phyloP scores from a whole-genome alignment of 2,797 vertebrate genomes.

The Scomberomorus guttatus region DNA sequence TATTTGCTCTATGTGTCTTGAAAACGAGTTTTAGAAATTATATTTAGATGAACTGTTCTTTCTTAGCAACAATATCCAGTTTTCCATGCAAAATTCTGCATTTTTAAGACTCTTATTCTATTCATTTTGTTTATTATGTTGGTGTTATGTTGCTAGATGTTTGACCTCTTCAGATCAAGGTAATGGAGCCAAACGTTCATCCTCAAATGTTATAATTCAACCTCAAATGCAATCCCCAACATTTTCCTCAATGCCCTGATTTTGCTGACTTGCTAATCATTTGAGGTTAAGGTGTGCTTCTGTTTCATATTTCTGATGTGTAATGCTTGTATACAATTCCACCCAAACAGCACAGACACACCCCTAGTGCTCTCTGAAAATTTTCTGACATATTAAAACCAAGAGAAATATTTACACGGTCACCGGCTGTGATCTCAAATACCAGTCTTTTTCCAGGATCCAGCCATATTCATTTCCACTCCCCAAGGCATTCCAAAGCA shows the following conservation, averaged over 20 bases:
- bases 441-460: slow-evolving; percentile 40
- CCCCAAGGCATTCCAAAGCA: slow-evolving; percentile 33
- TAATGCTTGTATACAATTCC: neutral
- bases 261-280: neutral
- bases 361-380: slow-evolving; percentile 4
- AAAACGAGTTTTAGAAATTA: too few relatives aligned
- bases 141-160: neutral
- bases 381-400: neutral
- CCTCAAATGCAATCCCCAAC: neutral
- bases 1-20: too few relatives aligned
- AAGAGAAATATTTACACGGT: slow-evolving; percentile 39
- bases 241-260: neutral
- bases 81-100: too few relatives aligned
- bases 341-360: neutral
- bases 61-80: too few relatives aligned
- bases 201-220: too few relatives aligned
- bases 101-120: too few relatives aligned
- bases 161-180: neutral
- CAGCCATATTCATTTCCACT: slow-evolving; percentile 46
- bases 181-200: neutral
- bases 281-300: neutral
- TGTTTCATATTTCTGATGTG: neutral
- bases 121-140: too few relatives aligned
- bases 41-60: too few relatives aligned
- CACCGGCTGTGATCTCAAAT: slow-evolving; percentile 33